Evolutionary conservation across 2,888 invertebrate genomes (phyloP).

Genomic region (Kuschelorhynchus macadamiae): DNA sequence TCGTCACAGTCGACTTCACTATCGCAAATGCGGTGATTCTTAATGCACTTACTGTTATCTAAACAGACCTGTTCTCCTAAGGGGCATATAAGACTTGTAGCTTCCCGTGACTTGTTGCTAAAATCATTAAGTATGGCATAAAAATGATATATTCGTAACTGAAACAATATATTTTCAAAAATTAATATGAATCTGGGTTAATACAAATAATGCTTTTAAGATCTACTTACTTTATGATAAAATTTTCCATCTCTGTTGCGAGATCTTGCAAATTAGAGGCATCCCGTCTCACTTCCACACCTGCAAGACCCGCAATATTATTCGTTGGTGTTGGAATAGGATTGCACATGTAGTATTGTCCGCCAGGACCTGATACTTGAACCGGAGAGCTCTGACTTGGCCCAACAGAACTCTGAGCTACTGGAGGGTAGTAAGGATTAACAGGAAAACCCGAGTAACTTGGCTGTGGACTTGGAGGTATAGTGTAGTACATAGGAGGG

Average conservation of each 20-base stretch:
- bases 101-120: conserved; percentile 56
- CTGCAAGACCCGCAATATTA: conserved; percentile 59
- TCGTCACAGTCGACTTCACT: conserved; percentile 81
- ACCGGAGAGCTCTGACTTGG: conserved; percentile 45
- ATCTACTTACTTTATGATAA: conserved; percentile 26
- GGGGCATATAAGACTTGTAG: conserved; percentile 61
- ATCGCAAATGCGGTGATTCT: conserved; percentile 77
- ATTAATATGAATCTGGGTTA: too few species aligned
- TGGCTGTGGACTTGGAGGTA: conserved; percentile 37
- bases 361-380: conserved; percentile 58
- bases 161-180: too few species aligned
- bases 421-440: conserved; percentile 28
- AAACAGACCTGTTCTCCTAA: conserved; percentile 62
- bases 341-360: conserved; percentile 65
- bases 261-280: conserved; percentile 58
- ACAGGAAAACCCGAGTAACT: conserved; percentile 19
- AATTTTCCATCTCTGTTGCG: conserved; percentile 35
- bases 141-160: too few species aligned
- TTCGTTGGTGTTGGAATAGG: conserved; percentile 59
- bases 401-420: conserved; percentile 11
- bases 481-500: conserved; percentile 57
- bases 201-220: neutral
- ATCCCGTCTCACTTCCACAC: conserved; percentile 62
- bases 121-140: neutral
- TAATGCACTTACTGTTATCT: conserved; percentile 71